phyloP scores from a whole-genome alignment of 30 jellyfish, hydroid and myxozoan species.

The Hydractinia echinata region DNA sequence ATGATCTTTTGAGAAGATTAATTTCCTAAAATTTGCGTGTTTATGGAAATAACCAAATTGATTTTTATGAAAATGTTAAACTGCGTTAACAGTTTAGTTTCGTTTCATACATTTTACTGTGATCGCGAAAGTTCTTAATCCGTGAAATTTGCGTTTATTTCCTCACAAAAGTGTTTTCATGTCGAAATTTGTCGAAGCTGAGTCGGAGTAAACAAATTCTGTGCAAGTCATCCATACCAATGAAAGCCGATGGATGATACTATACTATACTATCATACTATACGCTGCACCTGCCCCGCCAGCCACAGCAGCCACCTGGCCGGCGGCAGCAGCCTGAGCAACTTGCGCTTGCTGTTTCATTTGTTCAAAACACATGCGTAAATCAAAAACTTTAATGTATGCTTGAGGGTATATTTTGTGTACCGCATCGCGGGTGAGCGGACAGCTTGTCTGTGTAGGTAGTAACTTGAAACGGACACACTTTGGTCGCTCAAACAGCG shows the following conservation, averaged over 20 bases:
- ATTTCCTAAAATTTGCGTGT: too few species aligned
- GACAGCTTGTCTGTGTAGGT: conserved; percentile 82
- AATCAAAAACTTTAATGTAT: conserved; percentile 72
- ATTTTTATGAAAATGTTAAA: too few species aligned
- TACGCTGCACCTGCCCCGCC: conserved; percentile 96
- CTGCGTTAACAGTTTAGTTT: too few species aligned
- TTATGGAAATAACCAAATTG: too few species aligned
- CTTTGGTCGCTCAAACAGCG: conserved; percentile 89
- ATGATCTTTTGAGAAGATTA: too few species aligned
- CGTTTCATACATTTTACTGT: too few species aligned
- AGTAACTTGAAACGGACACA: conserved; percentile 79
- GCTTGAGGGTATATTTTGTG: conserved; percentile 87
- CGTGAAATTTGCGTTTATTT: too few species aligned
- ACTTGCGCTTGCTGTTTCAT: conserved; percentile 93
- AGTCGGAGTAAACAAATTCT: conserved; percentile 68
- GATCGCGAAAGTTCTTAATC: too few species aligned
- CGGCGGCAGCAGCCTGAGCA: conserved; percentile 98
- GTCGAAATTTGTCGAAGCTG: too few species aligned
- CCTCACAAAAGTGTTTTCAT: too few species aligned
- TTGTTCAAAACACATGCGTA: conserved; percentile 81
- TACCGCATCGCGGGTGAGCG: conserved; percentile 82
- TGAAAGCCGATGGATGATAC: conserved; percentile 83
- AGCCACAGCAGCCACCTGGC: conserved; percentile 96
- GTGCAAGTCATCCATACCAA: conserved; percentile 85
- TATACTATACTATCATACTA: too few species aligned